Evolutionary conservation across 2,888 invertebrate species (phyloP), one percentile per base, ranked within the genome.

Genomic region (Pammene fasciana): DNA sequence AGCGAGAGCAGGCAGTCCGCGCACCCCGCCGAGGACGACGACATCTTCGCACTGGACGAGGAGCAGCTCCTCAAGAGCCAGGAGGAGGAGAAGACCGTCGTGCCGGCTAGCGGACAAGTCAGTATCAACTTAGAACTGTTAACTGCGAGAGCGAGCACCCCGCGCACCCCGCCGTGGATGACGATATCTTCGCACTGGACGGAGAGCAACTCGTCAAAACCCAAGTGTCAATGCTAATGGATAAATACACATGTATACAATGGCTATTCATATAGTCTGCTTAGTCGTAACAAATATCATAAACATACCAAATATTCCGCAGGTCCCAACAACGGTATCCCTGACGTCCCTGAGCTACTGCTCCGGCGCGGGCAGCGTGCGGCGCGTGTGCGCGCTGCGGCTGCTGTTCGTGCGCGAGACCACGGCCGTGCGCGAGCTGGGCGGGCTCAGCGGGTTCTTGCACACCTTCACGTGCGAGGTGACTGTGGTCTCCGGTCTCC

Each of bases 401-500:
- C 97, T 99, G 86, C 97, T 99, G 89, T 98, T 99, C 83, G 99
- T 99, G 73, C 93, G 99, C 34, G 99, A 99, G 88, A 98, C 97
- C 72, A 98, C 97, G 0, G 97, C 97, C 11, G 96, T 99, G 71
- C 90, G 98, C 73, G 99, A 99, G 86, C 79, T 89, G 71, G 99
- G 98, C 57, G 99, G 99, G 0, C 94, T 98, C 59, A 97, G 97
- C 86, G 98, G 98, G 3, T 99, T 99, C 88, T 95, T 98, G 71
- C 98, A 99, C 85, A 97, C 97, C 68, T 98, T 99, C 85, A 95
- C 99, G 8, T 96, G 97, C 61, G 99, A 99, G 94, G 97, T 93
- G 71, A 67, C 70, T n/a, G 10, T n/a, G n/a, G n/a, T n/a, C n/a
- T n/a, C n/a, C n/a, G n/a, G n/a, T n/a, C 26, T 26, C 26, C 26